Evolutionary conservation across 1,140 invertebrate genomes (phyloP), one percentile per base, ranked within the genome.

Genomic region (Calosoma granatense): DNA sequence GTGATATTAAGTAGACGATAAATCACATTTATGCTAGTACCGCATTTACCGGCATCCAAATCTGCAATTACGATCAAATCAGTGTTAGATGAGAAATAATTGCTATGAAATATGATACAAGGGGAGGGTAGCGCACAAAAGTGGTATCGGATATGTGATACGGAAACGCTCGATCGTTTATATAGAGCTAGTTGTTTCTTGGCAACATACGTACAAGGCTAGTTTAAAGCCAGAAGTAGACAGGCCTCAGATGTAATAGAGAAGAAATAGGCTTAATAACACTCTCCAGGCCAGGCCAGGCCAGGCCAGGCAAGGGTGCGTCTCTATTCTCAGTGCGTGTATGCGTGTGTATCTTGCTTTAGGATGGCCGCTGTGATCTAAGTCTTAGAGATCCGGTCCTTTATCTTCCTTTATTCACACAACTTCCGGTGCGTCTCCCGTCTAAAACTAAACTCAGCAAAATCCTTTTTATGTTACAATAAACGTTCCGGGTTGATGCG

Each of bases 131-230:
- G 22, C 36, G 55, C 55, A 56, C 55, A 55, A 56, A 56, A 56
- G 55, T 56, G 55, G 21, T 56, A 56, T 56, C 55, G 55, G 55
- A 56, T 56, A 56, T 56, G 55, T 56, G 43, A 43, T 56, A 43
- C 55, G 55, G 55, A 56, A 56, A 56, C 54, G 22, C 55, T 22
- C 39, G 21, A 56, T 56, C 55, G 26, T 56, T 56, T 56, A 56
- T 36, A 30, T 19, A 22, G 17, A 56, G 55, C 41, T 56, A 56
- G 21, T 56, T 56, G 55, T 56, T 30, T 22, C 36, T 36, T 19
- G 36, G 23, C 20, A 36, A n/a, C 6, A 36, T 36, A 9, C n/a
- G 26, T 6, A 6, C 26, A n/a, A n/a, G n/a, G n/a, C 26, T 36
- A 36, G 6, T 36, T 36, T 36, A 36, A 36, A 36, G 26, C 26